Evolutionary conservation across 2,888 invertebrate genomes (phyloP), one percentile per base, ranked within the genome.

Genomic region (Tryphoninae sp.): DNA sequence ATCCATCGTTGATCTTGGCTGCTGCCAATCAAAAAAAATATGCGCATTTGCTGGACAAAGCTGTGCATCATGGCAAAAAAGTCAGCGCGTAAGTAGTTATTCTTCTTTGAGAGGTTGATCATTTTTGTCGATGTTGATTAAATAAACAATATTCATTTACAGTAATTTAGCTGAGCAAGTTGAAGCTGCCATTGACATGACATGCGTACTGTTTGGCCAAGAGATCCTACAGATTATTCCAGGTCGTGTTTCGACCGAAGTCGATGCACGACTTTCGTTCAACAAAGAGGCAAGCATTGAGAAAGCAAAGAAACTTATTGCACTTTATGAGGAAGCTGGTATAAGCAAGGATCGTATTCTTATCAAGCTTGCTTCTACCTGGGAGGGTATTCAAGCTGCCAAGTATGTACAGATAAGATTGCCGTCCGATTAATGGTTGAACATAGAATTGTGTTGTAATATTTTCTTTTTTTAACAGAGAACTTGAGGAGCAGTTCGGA

Each of bases 361-460:
- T 22, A 99, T 99, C 85, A 99, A 99, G 92, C 93, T 99, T 85
- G 98, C 99, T 0, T 98, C 99, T 0, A 99, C 99, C 0, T 99
- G 99, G 99, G 99, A 99, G 93, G 99, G 99, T 40, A 99, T 99
- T 84, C 97, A 99, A 93, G 99, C 99, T 45, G 99, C 98, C 23
- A 97, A 95, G 97, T 97, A 93, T 93, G 93, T 87, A 79, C 33
- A 62, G 74, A 59, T 33, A n/a, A 23, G 59, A 49, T n/a, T 9
- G n/a, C 26, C 58, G 19, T n/a, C 26, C 26, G 13, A 3, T 6
- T 45, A 19, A 7, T n/a, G 16, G 22, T 8, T 3, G 45, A 26
- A 8, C 59, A 64, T 8, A 26, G 16, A n/a, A 49, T 68, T 64
- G 16, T 22, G n/a, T 9, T 59, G 64, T 33, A 16, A 53, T 58